A percentile compares a stretch with the other conserved stretches of the same genome.
Evolutionary conservation across 1,140 invertebrate genomes (phyloP).

Genomic region (Orussus abietinus): DNA sequence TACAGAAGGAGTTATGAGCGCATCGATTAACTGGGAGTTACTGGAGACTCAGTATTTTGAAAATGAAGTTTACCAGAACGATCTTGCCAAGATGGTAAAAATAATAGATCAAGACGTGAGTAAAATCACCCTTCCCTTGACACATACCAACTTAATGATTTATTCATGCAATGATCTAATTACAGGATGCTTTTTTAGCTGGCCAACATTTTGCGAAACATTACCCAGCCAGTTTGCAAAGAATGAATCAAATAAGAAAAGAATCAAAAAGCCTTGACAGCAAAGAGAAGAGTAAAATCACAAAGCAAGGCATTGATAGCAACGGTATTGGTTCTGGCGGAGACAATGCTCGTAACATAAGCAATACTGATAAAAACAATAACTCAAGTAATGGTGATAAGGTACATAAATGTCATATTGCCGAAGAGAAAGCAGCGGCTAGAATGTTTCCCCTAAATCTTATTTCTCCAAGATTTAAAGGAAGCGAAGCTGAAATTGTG

Average conservation of each 20-base stretch:
- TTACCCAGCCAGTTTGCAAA: constrained; percentile 60
- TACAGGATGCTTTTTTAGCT: constrained; percentile 68
- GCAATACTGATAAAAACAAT: constrained; percentile 8
- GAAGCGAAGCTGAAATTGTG: constrained; percentile 29
- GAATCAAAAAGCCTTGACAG: constrained; percentile 28
- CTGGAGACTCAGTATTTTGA: constrained; percentile 85
- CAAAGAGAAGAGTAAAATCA: too few species aligned
- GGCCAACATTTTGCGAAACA: constrained; percentile 78
- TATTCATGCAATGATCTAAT: constrained; percentile 17
- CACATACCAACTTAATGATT: neutral
- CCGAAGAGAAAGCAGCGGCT: constrained; percentile 41
- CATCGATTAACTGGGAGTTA: constrained; percentile 90
- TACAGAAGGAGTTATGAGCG: constrained; percentile 92
- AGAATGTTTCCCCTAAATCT: constrained; percentile 45
- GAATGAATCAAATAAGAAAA: constrained; percentile 33
- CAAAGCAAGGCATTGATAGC: too few species aligned
- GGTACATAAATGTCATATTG: constrained; percentile 22
- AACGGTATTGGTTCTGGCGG: too few species aligned
- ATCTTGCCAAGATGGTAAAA: constrained; percentile 78
- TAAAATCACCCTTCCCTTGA: constrained; percentile 10
- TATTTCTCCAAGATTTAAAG: constrained; percentile 41
- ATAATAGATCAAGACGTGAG: constrained; percentile 57
- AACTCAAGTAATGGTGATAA: too few species aligned
- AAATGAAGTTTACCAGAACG: constrained; percentile 76
- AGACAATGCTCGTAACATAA: constrained; percentile 13